These are phyloP conservation scores for Melieria crassipennis DNA, from an alignment of 2,888 invertebrate species.

Conservation along the genomic window DNA sequence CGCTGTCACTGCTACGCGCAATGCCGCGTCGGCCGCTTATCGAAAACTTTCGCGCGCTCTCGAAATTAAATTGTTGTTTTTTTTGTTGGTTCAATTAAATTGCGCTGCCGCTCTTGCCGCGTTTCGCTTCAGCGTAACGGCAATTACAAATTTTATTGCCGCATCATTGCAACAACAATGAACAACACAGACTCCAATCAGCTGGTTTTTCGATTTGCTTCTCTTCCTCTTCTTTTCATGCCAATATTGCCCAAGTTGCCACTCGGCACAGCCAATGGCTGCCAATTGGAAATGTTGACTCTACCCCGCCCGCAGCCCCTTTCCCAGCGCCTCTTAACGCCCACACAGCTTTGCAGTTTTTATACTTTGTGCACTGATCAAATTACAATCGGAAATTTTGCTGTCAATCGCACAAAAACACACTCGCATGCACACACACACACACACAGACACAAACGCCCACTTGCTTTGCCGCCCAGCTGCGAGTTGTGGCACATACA, in stretches of 20 bases:
- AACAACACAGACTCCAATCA: not conserved
- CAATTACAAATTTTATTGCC: not conserved
- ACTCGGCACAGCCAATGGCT: not conserved
- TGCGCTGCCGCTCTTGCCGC: not conserved
- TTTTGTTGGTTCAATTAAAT: no score
- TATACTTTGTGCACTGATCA: not conserved
- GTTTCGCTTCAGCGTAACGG: not conserved
- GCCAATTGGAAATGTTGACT: not conserved
- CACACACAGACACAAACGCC: not conserved
- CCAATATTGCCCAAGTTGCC: no score
- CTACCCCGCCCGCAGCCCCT: not conserved
- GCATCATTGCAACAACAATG: not conserved
- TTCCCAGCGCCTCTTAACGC: not conserved
- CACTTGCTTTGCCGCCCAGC: not conserved
- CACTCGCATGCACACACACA: not conserved
- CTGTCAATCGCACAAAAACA: not conserved
- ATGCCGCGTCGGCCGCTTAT: not conserved
- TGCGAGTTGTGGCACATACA: conserved; percentile 14
- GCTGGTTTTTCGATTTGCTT: no score
- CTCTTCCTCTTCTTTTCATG: no score
- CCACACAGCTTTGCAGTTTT: not conserved
- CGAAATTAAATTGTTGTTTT: not conserved
- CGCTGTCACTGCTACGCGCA: not conserved
- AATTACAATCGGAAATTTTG: not conserved
- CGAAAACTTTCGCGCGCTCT: not conserved